Percentiles rank a stretch among this genome's conserved stretches.
phyloP scores from a whole-genome alignment of 2,113 vertebrate genomes.

The Rhinolophus sinicus region DNA sequence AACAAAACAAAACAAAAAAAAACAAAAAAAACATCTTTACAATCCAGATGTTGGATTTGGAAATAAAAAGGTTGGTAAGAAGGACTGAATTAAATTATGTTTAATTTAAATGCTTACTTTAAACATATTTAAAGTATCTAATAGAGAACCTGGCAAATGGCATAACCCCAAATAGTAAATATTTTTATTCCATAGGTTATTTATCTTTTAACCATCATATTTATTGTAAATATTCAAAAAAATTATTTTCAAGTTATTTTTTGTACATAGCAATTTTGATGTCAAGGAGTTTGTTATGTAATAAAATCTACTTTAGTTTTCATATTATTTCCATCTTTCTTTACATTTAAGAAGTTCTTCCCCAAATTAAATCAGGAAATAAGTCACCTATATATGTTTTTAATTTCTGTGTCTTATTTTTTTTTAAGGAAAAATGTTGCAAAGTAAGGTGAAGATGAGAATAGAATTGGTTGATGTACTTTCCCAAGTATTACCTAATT shows the following conservation, averaged over 20 bases:
- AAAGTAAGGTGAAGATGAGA: background rate
- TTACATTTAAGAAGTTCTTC: background rate
- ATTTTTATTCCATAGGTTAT: background rate
- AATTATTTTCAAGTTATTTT: background rate
- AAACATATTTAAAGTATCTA: background rate
- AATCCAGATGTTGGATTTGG: background rate
- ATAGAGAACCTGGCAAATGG: background rate
- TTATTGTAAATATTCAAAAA: background rate
- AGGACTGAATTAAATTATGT: background rate
- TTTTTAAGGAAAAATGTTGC: background rate
- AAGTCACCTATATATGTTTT: background rate
- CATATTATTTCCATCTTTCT: background rate
- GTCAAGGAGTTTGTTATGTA: background rate
- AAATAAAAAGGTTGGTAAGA: background rate
- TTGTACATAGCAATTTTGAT: background rate
- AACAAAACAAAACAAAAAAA: background rate
- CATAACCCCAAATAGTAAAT: background rate
- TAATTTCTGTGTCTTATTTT: background rate
- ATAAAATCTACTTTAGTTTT: background rate
- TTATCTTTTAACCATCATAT: background rate
- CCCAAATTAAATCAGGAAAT: background rate
- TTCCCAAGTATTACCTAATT: background rate
- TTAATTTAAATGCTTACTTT: conserved; percentile 5
- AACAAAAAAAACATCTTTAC: background rate
- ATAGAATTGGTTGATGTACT: background rate